A percentile compares a stretch with the other conserved stretches of the same genome.
These are phyloP conservation scores for Salvelinus fontinalis DNA, from an alignment of 2,113 vertebrate genomes.

Conservation along the genomic window DNA sequence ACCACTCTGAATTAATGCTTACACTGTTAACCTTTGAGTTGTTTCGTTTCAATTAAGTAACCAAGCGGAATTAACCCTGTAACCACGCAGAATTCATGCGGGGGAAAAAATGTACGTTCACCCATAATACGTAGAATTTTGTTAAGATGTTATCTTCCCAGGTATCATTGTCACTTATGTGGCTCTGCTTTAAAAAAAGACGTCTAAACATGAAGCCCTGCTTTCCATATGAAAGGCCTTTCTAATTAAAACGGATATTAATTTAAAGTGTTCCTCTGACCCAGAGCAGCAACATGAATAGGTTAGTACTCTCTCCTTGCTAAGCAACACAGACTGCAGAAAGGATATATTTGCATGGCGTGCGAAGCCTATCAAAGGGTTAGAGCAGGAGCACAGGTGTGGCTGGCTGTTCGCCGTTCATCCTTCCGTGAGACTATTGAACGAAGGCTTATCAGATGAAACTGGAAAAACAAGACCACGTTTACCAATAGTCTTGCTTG, in stretches of 20 bases:
- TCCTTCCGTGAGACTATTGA: not conserved
- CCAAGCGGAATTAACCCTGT: no score
- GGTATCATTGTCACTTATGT: slow-evolving; percentile 16
- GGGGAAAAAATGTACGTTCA: no score
- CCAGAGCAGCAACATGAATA: slow-evolving; percentile 40
- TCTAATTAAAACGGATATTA: slow-evolving; percentile 42
- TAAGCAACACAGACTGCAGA: slow-evolving; percentile 60
- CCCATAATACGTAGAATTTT: no score
- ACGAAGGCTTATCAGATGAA: not conserved
- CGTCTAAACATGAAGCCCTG: slow-evolving; percentile 37
- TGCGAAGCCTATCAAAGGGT: slow-evolving; percentile 30
- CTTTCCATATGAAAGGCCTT: slow-evolving; percentile 76
- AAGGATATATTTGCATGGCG: slow-evolving; percentile 35
- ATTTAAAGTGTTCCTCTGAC: slow-evolving; percentile 70
- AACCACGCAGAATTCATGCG: no score
- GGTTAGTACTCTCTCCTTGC: slow-evolving; percentile 27
- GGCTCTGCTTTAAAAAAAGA: no score
- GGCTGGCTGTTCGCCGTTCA: slow-evolving; percentile 17
- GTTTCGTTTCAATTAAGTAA: no score
- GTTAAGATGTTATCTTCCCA: slow-evolving; percentile 11
- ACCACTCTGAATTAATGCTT: no score
- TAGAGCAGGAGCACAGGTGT: slow-evolving; percentile 11
- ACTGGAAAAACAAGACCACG: not conserved
- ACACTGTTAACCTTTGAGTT: no score
- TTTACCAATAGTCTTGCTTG: slow-evolving; percentile 10